Evolutionary conservation across 2,888 invertebrate genomes (phyloP).

Genomic region (Diogma glabrata): DNA sequence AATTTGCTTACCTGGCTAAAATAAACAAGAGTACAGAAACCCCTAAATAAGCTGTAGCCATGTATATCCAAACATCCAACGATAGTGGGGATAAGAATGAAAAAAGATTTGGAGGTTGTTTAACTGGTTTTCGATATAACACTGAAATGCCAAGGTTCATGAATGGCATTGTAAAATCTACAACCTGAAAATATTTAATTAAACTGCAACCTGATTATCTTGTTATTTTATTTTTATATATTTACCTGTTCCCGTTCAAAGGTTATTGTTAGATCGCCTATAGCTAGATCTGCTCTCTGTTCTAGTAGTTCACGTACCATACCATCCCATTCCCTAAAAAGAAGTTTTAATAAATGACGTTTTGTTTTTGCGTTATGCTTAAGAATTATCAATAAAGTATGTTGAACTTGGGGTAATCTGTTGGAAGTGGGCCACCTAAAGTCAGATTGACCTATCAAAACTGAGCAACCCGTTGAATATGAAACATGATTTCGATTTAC

Average conservation of each 20-base stretch:
- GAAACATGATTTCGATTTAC: too few relatives aligned
- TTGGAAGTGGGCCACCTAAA: too few relatives aligned
- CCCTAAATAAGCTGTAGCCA: conserved; percentile 89
- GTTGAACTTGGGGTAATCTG: too few relatives aligned
- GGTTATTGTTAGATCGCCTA: conserved; percentile 95
- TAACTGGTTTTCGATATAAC: conserved; percentile 84
- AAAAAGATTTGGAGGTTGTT: conserved; percentile 88
- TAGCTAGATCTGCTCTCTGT: conserved; percentile 87
- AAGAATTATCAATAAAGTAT: too few relatives aligned
- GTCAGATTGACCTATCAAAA: too few relatives aligned
- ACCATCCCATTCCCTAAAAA: conserved; percentile 78
- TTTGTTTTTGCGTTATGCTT: too few relatives aligned
- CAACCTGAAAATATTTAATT: conserved; percentile 49
- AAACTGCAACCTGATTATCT: too few relatives aligned
- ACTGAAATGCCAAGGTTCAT: conserved; percentile 98
- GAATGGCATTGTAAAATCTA: conserved; percentile 98
- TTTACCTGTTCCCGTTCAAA: conserved; percentile 75
- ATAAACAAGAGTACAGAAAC: conserved; percentile 89
- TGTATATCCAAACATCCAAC: conserved; percentile 92
- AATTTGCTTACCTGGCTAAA: conserved; percentile 61
- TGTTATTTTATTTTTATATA: too few relatives aligned
- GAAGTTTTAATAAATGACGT: too few relatives aligned
- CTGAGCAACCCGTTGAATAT: too few relatives aligned
- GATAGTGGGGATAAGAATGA: conserved; percentile 92
- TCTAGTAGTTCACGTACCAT: conserved; percentile 81